phyloP scores from a whole-genome alignment of 2,797 vertebrate genomes.

The Babyrousa celebensis region DNA sequence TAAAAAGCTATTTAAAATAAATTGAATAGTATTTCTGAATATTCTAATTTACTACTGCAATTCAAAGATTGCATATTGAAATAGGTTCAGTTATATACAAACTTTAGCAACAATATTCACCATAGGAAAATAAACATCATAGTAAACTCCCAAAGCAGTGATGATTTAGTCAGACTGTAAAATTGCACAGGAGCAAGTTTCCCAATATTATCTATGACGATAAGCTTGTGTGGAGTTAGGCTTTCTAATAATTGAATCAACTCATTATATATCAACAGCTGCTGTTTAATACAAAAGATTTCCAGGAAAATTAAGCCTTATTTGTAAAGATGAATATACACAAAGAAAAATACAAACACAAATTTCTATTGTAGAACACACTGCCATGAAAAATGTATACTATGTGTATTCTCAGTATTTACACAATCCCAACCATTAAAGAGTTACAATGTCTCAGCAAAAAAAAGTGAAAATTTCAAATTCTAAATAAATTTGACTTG shows the following conservation, averaged over 20 bases:
- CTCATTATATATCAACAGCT: neutral
- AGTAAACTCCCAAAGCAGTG: neutral
- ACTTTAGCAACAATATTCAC: neutral
- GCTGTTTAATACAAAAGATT: neutral
- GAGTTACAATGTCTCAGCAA: neutral
- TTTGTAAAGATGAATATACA: neutral
- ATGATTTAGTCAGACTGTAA: conserved; percentile 21
- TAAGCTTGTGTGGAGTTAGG: neutral
- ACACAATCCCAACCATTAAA: neutral
- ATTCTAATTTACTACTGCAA: neutral
- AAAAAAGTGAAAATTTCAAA: conserved; percentile 63
- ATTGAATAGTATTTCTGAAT: neutral
- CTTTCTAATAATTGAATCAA: neutral
- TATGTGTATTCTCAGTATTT: neutral
- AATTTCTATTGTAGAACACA: neutral
- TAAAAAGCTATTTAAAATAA: neutral
- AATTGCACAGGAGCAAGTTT: conserved; percentile 50
- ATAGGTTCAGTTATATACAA: neutral
- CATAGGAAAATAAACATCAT: neutral
- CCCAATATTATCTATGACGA: neutral
- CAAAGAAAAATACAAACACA: neutral
- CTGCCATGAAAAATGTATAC: neutral
- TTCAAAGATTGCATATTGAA: neutral
- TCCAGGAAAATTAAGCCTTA: neutral
- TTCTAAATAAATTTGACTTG: conserved; percentile 65